Evolutionary conservation across 2,888 invertebrate genomes (phyloP).

Genomic region (Cheilosia pagana): DNA sequence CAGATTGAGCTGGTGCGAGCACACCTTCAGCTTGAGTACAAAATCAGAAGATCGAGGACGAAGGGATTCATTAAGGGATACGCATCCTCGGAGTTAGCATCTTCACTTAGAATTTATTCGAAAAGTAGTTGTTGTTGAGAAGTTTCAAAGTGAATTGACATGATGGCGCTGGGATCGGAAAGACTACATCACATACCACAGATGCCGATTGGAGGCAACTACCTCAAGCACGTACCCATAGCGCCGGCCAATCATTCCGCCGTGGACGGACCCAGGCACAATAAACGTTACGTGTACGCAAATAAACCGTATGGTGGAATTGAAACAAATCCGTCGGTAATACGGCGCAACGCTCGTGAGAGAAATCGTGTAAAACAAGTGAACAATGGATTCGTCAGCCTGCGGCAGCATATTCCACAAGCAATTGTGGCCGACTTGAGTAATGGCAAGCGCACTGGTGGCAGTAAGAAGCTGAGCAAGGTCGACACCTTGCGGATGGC

Average conservation of each 20-base stretch:
- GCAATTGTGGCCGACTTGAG: constrained; percentile 89
- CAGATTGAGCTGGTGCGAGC: constrained; percentile 56
- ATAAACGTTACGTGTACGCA: constrained; percentile 83
- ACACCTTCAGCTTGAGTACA: constrained; percentile 54
- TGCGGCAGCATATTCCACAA: constrained; percentile 94
- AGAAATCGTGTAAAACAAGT: constrained; percentile 97
- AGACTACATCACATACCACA: constrained; percentile 54
- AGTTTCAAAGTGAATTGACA: constrained; percentile 51
- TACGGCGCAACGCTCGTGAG: constrained; percentile 95
- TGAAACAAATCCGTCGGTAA: constrained; percentile 92
- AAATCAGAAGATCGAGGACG: constrained; percentile 75
- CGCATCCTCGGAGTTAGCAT: constrained; percentile 79
- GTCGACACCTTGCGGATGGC: constrained; percentile 95
- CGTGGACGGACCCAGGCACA: constrained; percentile 65
- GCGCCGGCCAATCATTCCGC: constrained; percentile 53
- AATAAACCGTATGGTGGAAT: constrained; percentile 86
- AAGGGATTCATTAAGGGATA: constrained; percentile 83
- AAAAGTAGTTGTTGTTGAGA: constrained; percentile 15
- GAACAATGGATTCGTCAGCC: constrained; percentile 95
- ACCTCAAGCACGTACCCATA: constrained; percentile 54
- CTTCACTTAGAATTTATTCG: constrained; percentile 41
- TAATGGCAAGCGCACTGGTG: constrained; percentile 86
- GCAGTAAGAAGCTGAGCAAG: constrained; percentile 93
- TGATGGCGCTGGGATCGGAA: constrained; percentile 71
- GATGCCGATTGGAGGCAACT: constrained; percentile 41